Evolutionary conservation across 2,113 vertebrate species (phyloP).

Genomic region (Macaca fascicularis): DNA sequence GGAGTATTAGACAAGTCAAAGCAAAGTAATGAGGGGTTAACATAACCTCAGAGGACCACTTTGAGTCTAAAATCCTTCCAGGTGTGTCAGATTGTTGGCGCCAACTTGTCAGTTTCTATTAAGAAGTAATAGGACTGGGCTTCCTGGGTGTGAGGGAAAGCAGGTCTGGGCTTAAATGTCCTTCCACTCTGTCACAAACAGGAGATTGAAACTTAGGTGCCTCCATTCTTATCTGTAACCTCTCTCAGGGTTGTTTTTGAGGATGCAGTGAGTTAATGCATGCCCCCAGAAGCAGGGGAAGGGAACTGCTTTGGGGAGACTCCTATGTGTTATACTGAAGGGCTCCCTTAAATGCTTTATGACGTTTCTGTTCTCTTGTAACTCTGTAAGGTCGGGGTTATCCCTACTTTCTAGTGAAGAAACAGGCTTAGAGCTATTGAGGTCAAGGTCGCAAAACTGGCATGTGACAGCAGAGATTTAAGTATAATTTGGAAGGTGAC

Average conservation of each 20-base stretch:
- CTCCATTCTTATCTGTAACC: neutral
- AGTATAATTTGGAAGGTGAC: neutral
- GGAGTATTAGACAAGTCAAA: neutral
- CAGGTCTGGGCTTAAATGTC: neutral
- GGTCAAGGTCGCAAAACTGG: neutral
- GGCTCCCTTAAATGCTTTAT: neutral
- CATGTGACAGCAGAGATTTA: neutral
- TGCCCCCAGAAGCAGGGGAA: neutral
- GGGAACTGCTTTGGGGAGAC: neutral
- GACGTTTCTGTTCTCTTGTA: neutral
- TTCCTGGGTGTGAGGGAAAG: neutral
- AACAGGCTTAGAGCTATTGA: neutral
- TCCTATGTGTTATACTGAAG: neutral
- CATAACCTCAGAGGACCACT: neutral
- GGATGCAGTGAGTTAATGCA: neutral
- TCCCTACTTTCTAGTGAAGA: neutral
- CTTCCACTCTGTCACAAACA: neutral
- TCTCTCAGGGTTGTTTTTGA: neutral
- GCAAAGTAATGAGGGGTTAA: neutral
- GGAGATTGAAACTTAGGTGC: neutral
- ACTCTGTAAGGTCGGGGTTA: neutral
- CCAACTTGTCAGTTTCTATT: neutral
- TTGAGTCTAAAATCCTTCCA: neutral
- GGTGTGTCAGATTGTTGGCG: neutral
- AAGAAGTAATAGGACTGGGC: neutral